Percentiles rank a stretch among this genome's conserved stretches.
Conservation (phyloP, 1,140 invertebrate species). For the Mylabris phalerata region DNA sequence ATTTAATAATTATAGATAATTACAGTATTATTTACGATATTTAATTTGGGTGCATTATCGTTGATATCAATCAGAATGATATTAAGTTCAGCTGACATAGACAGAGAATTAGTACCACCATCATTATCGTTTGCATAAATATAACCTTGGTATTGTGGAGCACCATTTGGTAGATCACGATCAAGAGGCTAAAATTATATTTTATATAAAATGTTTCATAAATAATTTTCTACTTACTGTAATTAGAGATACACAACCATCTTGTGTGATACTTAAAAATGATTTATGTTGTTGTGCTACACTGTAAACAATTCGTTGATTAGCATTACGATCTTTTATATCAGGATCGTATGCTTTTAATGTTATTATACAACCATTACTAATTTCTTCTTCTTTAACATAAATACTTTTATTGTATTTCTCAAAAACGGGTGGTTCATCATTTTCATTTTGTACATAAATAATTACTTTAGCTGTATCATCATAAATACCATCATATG, state of each 20-base stretch:
- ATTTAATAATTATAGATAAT: too few species aligned
- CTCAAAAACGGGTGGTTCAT: constrained; percentile 72
- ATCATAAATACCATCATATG: constrained; percentile 69
- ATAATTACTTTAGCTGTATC: constrained; percentile 71
- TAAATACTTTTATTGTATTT: constrained; percentile 55
- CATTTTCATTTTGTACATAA: constrained; percentile 75
- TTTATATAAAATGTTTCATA: not conserved
- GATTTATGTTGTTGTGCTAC: constrained; percentile 63
- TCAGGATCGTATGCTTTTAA: constrained; percentile 79
- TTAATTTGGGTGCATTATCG: constrained; percentile 81
- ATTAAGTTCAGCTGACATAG: constrained; percentile 59
- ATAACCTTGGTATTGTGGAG: constrained; percentile 73
- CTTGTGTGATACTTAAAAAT: constrained; percentile 60
- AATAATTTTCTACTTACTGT: constrained; percentile 43
- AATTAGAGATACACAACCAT: constrained; percentile 68
- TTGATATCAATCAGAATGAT: constrained; percentile 79
- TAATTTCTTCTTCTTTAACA: constrained; percentile 62
- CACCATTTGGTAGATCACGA: constrained; percentile 75
- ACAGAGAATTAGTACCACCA: constrained; percentile 53
- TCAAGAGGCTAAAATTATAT: constrained; percentile 42
- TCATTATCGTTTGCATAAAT: constrained; percentile 78
- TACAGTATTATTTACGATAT: constrained; percentile 52
- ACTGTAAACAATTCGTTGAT: constrained; percentile 70
- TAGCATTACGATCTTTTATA: constrained; percentile 61
- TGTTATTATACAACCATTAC: constrained; percentile 57